These are phyloP conservation scores for Phalacrocorax brasilianus DNA, from an alignment of 2,113 vertebrate species.

Conservation along the genomic window DNA sequence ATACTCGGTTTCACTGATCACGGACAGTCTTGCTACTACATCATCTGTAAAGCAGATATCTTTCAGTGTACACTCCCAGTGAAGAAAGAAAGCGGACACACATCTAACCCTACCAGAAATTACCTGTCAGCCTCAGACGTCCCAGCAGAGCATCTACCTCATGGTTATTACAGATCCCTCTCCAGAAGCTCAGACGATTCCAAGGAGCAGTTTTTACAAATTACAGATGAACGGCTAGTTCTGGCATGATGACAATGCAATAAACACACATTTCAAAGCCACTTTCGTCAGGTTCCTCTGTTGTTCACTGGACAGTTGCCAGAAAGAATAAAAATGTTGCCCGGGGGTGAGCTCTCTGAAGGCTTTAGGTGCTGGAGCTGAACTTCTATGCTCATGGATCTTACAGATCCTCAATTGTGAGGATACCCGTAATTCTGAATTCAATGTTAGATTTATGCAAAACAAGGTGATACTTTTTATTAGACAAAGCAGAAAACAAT, in stretches of 20 bases:
- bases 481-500: not conserved
- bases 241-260: slow-evolving; percentile 50
- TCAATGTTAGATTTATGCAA: not conserved
- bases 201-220: not conserved
- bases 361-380: not conserved
- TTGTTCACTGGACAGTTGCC: not conserved
- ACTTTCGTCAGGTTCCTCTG: slow-evolving; percentile 19
- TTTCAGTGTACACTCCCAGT: not conserved
- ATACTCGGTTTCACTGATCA: not conserved
- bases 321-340: slow-evolving; percentile 40
- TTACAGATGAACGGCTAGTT: not conserved
- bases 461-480: not conserved
- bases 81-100: not conserved
- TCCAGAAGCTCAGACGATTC: not conserved
- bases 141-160: not conserved
- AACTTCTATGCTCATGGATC: not conserved
- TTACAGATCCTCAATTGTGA: not conserved
- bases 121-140: not conserved
- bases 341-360: slow-evolving; percentile 31
- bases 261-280: slow-evolving; percentile 60
- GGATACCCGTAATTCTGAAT: not conserved
- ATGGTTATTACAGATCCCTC: not conserved
- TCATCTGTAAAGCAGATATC: not conserved
- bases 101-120: not conserved
- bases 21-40: rapidly evolving